Conservation (phyloP, 2,113 vertebrate genomes). For the Caretta caretta region DNA sequence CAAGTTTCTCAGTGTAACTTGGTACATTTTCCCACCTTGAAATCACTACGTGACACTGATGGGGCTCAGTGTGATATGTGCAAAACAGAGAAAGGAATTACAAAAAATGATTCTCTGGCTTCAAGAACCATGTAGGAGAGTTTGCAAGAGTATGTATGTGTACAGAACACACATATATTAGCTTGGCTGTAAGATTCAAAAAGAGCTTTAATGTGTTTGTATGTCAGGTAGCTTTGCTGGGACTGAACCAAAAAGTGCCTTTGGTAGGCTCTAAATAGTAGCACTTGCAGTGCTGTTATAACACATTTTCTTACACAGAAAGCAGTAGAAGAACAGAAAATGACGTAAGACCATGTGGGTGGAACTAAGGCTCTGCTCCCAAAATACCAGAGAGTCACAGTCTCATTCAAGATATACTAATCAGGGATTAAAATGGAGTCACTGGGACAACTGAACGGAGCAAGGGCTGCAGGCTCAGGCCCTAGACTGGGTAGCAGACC, state of each 20-base stretch:
- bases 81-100: too few species aligned
- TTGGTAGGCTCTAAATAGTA: background rate
- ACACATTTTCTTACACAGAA: background rate
- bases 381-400: background rate
- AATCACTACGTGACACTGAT: too few species aligned
- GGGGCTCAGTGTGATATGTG: too few species aligned
- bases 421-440: background rate
- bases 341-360: background rate
- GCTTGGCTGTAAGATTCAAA: slow-evolving; percentile 46
- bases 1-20: background rate
- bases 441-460: too few species aligned
- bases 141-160: background rate
- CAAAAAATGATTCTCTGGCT: too few species aligned
- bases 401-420: background rate
- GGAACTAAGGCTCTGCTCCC: background rate
- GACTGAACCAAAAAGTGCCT: background rate
- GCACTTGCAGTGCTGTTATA: background rate
- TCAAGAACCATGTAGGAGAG: too few species aligned
- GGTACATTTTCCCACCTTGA: too few species aligned
- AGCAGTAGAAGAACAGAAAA: background rate
- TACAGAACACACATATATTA: slow-evolving; percentile 54
- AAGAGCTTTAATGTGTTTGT: slow-evolving; percentile 36
- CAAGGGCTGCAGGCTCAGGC: background rate
- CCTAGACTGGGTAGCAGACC: background rate
- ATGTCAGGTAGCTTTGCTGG: background rate